These are phyloP conservation scores for Aphis craccivora DNA, from an alignment of 1,140 invertebrate genomes.

Conservation along the genomic window DNA sequence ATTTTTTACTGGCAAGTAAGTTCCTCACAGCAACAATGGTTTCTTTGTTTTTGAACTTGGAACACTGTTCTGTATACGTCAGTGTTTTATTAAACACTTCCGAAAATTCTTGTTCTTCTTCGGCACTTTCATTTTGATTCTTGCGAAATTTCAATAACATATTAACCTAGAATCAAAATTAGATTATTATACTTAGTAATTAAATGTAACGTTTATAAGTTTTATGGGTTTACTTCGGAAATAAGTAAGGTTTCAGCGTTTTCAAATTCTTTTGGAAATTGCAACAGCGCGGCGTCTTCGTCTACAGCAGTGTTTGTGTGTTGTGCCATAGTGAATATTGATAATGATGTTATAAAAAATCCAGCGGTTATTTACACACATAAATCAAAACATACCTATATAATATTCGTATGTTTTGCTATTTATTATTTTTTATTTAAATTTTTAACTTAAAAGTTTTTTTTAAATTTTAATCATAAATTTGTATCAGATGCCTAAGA, in stretches of 20 bases:
- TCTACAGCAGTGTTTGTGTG: slow-evolving; percentile 68
- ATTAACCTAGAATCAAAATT: slow-evolving; percentile 66
- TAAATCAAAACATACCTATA: too few relatives aligned
- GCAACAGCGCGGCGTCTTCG: slow-evolving; percentile 84
- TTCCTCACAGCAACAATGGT: slow-evolving; percentile 86
- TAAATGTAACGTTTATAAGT: neutral
- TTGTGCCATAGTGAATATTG: slow-evolving; percentile 23
- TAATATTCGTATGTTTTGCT: too few relatives aligned
- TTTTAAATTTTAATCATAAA: too few relatives aligned
- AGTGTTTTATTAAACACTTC: slow-evolving; percentile 98
- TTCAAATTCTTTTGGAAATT: slow-evolving; percentile 96
- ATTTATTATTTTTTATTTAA: too few relatives aligned
- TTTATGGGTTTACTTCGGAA: slow-evolving; percentile 80
- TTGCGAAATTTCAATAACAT: slow-evolving; percentile 97
- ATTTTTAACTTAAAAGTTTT: too few relatives aligned
- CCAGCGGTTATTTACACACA: too few relatives aligned
- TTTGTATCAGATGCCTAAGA: too few relatives aligned
- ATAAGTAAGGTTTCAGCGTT: slow-evolving; percentile 97
- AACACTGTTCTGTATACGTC: slow-evolving; percentile 94
- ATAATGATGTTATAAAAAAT: neutral
- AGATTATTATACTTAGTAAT: neutral
- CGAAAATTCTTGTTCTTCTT: slow-evolving; percentile 97
- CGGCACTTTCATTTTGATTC: slow-evolving; percentile 95
- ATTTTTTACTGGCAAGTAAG: slow-evolving; percentile 90
- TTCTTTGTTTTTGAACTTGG: slow-evolving; percentile 98